Conservation (phyloP, 30 jellyfish, hydroid and myxozoan species). For the Euphysa ruthae region DNA sequence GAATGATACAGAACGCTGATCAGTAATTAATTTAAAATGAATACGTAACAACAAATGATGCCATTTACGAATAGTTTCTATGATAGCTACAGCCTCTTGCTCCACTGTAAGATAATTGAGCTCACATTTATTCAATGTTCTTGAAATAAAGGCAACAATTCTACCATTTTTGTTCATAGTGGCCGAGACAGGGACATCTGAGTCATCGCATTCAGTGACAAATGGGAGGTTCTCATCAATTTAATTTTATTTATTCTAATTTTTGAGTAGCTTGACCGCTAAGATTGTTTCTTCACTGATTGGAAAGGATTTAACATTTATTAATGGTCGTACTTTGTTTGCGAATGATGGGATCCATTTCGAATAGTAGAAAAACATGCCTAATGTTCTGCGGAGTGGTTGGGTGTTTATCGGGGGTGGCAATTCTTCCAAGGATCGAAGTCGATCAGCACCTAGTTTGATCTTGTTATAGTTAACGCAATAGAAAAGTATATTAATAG, state of each 20-base stretch:
- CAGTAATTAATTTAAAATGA: slow-evolving; percentile 45
- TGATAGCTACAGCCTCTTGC: slow-evolving; percentile 45
- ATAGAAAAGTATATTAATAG: not conserved
- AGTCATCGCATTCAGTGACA: slow-evolving; percentile 41
- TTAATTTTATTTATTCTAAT: not conserved
- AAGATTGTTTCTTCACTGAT: not conserved
- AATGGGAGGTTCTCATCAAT: slow-evolving; percentile 37
- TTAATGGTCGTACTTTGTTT: slow-evolving; percentile 28
- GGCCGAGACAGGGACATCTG: slow-evolving; percentile 47
- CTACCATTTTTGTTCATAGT: slow-evolving; percentile 36
- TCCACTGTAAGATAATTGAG: slow-evolving; percentile 32
- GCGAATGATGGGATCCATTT: slow-evolving; percentile 22
- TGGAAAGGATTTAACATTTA: slow-evolving; percentile 22
- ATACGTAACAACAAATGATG: slow-evolving; percentile 38
- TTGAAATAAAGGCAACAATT: slow-evolving; percentile 41
- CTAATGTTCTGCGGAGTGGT: slow-evolving; percentile 17
- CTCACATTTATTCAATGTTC: slow-evolving; percentile 18
- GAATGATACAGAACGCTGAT: slow-evolving; percentile 44
- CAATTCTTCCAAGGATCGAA: slow-evolving; percentile 21
- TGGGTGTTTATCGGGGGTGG: slow-evolving; percentile 34
- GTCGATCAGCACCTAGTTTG: slow-evolving; percentile 37
- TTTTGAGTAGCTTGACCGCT: slow-evolving; percentile 8
- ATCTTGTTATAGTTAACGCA: slow-evolving; percentile 9
- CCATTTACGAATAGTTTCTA: slow-evolving; percentile 63
- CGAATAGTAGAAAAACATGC: slow-evolving; percentile 36